A percentile compares a stretch with the other conserved stretches of the same genome.
Conservation (phyloP, 2,113 vertebrate genomes). For the Calypte anna region DNA sequence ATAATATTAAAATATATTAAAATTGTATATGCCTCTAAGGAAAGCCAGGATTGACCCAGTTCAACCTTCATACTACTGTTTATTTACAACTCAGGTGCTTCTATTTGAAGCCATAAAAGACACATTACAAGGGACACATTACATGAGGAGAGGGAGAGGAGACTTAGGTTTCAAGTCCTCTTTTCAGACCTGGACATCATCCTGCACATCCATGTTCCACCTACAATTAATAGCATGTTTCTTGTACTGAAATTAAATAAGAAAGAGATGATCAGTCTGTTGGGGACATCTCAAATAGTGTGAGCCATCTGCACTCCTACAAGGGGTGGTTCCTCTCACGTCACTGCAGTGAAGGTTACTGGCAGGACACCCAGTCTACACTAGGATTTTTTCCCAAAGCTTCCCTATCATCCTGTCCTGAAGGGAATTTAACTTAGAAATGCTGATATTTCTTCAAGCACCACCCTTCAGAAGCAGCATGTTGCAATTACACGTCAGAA, state of each 20-base stretch:
- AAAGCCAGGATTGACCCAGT: background rate
- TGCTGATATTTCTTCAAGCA: slow-evolving; percentile 10
- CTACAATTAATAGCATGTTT: background rate
- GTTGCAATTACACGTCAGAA: background rate
- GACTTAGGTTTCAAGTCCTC: background rate
- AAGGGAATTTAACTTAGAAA: background rate
- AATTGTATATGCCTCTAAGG: background rate
- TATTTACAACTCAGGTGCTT: background rate
- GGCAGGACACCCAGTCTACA: slow-evolving; percentile 32
- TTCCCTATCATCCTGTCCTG: background rate
- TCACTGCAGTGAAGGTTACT: slow-evolving; percentile 25
- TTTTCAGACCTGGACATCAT: background rate
- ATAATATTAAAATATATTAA: too few relatives aligned
- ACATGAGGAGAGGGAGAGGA: background rate
- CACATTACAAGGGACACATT: background rate
- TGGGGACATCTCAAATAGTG: background rate
- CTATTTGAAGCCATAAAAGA: background rate
- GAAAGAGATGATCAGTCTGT: background rate
- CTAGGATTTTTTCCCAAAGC: background rate
- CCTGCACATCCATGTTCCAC: background rate
- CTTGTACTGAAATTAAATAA: background rate
- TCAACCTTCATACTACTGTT: background rate
- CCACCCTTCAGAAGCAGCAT: slow-evolving; percentile 27
- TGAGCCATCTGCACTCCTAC: slow-evolving; percentile 25
- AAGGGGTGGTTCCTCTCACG: slow-evolving; percentile 2